Base-by-base conservation (phyloP, 2,888 invertebrate species). In the Resseliella maxima region DNA sequence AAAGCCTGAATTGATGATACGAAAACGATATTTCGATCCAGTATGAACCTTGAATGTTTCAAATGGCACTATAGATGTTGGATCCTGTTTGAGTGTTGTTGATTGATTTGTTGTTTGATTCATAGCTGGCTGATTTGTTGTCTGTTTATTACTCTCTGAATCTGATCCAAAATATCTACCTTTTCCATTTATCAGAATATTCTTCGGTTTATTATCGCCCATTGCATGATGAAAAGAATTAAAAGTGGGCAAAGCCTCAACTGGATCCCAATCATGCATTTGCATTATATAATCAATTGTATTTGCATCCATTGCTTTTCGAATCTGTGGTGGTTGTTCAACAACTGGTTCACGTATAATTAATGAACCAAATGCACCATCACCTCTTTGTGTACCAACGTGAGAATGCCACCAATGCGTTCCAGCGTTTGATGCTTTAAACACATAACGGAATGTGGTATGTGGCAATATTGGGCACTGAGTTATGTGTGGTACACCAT, bases 371-470 rank as follows among this genome's bases (percentile, higher is more conserved):
- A 95, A 96, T 0, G 95, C 94, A 0, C 97, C 97, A 89, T 97
- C 97, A 1, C 95, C 96, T 24, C 97, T 92, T 91, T 97, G 97
- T 92, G 96, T 94, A 1, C 97, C 97, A 89, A 91, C 91, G 88
- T 92, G 92, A 0, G 92, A 92, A 87, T 92, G 92, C 86, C 86
- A 87, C 45, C 86, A 87, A 59, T 87, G 85, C 21, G 86, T 87
- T 50, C 86, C 85, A 0, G 31, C 24, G 41, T 85, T 38, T 0
- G n/a, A 36, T 18, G 85, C 85, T n/a, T 88, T 90, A 93, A 93
- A 93, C 3, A 95, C 95, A 89, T 95, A 95, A 96, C 96, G 97
- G 90, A 97, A 97, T 89, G 97, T 96, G 0, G 96, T 96, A 21
- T 97, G 97, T 0, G 94, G 90, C 0, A 94, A 92, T 87, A 95